Evolutionary conservation across 2,888 invertebrate species (phyloP), one percentile per base, ranked within the genome.

Genomic region (Lamproptera curius): DNA sequence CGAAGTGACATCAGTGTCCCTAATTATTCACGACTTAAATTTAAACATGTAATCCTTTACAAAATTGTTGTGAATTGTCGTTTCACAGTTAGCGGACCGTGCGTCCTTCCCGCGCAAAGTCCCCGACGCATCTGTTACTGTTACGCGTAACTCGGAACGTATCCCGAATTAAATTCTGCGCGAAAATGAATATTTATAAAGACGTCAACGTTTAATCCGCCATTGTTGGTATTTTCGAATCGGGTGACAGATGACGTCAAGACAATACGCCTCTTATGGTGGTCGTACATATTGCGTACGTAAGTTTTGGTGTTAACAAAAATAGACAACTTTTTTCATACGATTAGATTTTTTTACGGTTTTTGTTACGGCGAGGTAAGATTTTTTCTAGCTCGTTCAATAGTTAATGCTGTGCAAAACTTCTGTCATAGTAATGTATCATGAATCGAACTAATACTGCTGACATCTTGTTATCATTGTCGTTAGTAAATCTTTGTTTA

Each of bases 131-230:
- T 83, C 84, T 84, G 85, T 81, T 74, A 70, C 81, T 53, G 52
- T n/a, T n/a, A 76, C 76, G 81, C 76, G 80, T 76, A 74, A 78
- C 73, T 59, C 61, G 62, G 63, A 75, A 69, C 70, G 73, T 73
- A 71, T 56, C 68, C 76, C 76, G 65, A 76, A 75, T 71, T 80
- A 72, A 74, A 76, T 71, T 68, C 74, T 64, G 61, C 54, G 70
- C 54, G 70, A 67, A 73, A 75, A 84, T 87, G 86, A 85, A 87
- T 87, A 87, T 86, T 86, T 87, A 87, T 87, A 82, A 85, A 82
- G 79, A 80, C 84, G 77, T 83, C 84, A 79, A 79, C 77, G 78
- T 84, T 70, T 86, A 82, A 85, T 83, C 80, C 74, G 54, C 73
- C 67, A 85, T 85, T 87, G 85, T 85, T 78, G 78, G 76, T 74